Evolutionary conservation across 30 jellyfish, hydroid and myxozoan genomes (phyloP), one percentile per base, ranked within the genome.

Genomic region (Aurelia aurita complex sp. Pacific): DNA sequence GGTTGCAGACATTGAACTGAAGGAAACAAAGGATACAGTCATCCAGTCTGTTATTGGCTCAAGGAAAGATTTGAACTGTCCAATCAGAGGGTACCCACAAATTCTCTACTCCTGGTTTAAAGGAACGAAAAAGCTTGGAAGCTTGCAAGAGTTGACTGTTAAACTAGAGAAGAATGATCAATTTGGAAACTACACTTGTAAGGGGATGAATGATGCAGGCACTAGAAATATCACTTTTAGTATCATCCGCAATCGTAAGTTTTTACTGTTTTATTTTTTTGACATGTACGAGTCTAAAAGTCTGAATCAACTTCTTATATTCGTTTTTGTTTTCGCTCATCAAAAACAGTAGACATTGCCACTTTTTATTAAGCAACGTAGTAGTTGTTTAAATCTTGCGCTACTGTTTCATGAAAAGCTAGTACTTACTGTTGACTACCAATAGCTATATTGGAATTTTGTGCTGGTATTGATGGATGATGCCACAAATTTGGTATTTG

Each of bases 141-240:
- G 69, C 53, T 51, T 61, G 33, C 52, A 77, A 33, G 82, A 77
- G 61, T 52, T 53, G 23, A 23, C 63, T 4, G 82, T 84, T 69
- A 73, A 73, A 8, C 19, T 84, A 7, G 69, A 64, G 11, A 5
- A 34, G 15, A 1, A 51, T 4, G 87, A 62, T 12, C 71, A 84
- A 2, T 73, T 84, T 32, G 93, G 87, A 69, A 84, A 84, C 60
- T 84, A 84, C 64, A 72, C 93, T 1, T 84, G 93, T 59, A 42
- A 29, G 13, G 93, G 83, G 10, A 54, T 73, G 65, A 84, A 74
- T 64, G 82, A 69, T 18, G 84, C 84, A 16, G 93, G 93, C 53
- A 29, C 67, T 29, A 52, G 55, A 13, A 67, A 10, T 62, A 86
- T 73, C 54, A 60, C 78, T 7, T 84, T 84, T 36, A 19, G 80